phyloP scores from a whole-genome alignment of 2,113 vertebrate genomes.

The Pseudopodoces humilis region DNA sequence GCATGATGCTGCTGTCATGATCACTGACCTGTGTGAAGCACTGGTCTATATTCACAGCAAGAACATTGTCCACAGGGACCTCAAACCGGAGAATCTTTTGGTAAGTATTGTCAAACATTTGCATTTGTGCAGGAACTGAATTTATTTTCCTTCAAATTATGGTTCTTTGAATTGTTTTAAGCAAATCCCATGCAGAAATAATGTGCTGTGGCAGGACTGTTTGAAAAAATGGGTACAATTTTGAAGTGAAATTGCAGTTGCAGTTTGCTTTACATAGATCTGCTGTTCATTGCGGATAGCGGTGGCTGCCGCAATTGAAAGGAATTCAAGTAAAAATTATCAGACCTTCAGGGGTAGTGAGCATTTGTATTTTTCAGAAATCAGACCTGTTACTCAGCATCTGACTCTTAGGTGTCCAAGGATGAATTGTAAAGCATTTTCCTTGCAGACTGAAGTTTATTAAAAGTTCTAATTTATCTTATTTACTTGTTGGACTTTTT shows the following conservation, averaged over 20 bases:
- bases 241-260: background rate
- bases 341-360: background rate
- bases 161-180: background rate
- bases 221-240: background rate
- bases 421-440: background rate
- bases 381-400: background rate
- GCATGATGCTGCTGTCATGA: conserved; percentile 84
- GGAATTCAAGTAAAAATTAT: background rate
- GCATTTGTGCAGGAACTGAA: background rate
- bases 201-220: background rate
- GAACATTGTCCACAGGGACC: conserved; percentile 91
- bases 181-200: background rate
- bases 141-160: background rate
- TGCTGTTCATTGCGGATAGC: background rate
- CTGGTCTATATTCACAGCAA: conserved; percentile 91
- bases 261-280: background rate
- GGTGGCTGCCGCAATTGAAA: background rate
- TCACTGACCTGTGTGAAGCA: conserved; percentile 87
- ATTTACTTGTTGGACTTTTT: background rate
- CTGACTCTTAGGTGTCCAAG: background rate
- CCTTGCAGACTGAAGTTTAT: background rate
- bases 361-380: background rate
- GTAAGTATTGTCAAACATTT: conserved; percentile 70
- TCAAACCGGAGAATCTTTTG: conserved; percentile 97
- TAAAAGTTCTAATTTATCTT: background rate